Conservation (phyloP, 2,113 vertebrate genomes). For the Thymallus thymallus region DNA sequence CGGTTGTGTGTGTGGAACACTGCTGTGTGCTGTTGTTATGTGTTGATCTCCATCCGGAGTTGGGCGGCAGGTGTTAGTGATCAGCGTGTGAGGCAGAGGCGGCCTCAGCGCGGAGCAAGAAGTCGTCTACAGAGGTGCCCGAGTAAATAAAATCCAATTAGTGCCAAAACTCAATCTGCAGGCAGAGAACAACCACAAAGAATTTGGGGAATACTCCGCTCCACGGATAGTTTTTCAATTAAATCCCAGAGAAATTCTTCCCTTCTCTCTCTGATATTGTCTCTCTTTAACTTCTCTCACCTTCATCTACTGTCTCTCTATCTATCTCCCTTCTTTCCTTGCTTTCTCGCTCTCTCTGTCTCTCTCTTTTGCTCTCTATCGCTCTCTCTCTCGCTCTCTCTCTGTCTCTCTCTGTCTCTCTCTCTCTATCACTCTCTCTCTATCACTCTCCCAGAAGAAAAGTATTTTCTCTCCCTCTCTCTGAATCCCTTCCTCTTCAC, state of each 20-base stretch:
- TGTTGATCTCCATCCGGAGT: not conserved
- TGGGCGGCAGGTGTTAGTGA: not conserved
- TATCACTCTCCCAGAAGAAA: not conserved
- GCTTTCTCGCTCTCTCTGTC: no score
- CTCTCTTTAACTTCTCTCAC: not conserved
- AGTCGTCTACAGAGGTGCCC: slow-evolving; percentile 5
- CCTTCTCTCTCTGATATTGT: not conserved
- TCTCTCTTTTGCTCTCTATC: not conserved
- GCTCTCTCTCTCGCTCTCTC: not conserved
- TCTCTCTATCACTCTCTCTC: not conserved
- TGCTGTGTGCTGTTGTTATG: not conserved
- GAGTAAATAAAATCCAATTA: slow-evolving; percentile 27
- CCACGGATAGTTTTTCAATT: no score
- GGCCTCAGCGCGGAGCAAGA: not conserved
- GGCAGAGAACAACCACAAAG: no score
- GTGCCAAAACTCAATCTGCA: not conserved
- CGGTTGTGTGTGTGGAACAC: not conserved
- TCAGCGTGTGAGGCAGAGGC: slow-evolving; percentile 10
- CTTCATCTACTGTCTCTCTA: not conserved
- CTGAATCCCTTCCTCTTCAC: not conserved
- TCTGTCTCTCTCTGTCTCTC: not conserved
- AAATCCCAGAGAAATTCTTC: not conserved
- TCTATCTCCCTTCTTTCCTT: not conserved
- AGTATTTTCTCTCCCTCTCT: slow-evolving; percentile 1
- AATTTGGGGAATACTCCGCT: no score